A percentile compares a stretch with the other conserved stretches of the same genome.
phyloP scores from a whole-genome alignment of 2,797 vertebrate genomes.

The Hyperoplus immaculatus region DNA sequence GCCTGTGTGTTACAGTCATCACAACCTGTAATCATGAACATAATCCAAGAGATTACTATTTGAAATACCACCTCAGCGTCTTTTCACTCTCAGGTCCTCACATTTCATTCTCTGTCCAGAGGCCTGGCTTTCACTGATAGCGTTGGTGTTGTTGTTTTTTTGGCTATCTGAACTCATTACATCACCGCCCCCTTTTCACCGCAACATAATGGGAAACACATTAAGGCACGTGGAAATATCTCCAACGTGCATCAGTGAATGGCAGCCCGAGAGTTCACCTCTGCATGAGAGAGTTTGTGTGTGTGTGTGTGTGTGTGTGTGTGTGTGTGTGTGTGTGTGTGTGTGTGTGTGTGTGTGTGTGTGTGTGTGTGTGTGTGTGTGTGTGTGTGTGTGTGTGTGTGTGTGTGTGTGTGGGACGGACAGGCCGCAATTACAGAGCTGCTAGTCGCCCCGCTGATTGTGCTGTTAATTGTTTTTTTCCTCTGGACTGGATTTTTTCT shows the following conservation, averaged over 20 bases:
- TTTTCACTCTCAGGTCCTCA: slow-evolving; percentile 48
- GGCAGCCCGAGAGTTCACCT: slow-evolving; percentile 13
- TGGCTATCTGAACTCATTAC: slow-evolving; percentile 63
- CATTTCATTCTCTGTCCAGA: slow-evolving; percentile 51
- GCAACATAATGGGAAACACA: slow-evolving; percentile 32
- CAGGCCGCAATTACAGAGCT: slow-evolving; percentile 59
- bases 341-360: slow-evolving; percentile 32
- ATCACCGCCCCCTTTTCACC: slow-evolving; percentile 32
- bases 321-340: slow-evolving; percentile 30
- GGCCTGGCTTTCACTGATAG: slow-evolving; percentile 40
- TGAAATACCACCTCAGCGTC: slow-evolving; percentile 18
- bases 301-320: slow-evolving; percentile 18
- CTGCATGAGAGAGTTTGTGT: no score
- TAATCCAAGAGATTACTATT: slow-evolving; percentile 32
- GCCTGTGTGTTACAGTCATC: slow-evolving; percentile 11
- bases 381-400: slow-evolving; percentile 28
- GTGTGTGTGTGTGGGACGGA: slow-evolving; percentile 36
- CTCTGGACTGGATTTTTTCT: slow-evolving; percentile 27
- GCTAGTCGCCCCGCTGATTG: slow-evolving; percentile 47
- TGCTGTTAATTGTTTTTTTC: slow-evolving; percentile 51
- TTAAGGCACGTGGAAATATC: slow-evolving; percentile 64
- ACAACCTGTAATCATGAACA: slow-evolving; percentile 35
- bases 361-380: slow-evolving; percentile 34
- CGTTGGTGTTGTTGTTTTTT: slow-evolving; percentile 42
- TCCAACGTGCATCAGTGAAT: slow-evolving; percentile 46